Evolutionary conservation across 2,888 invertebrate species (phyloP), one percentile per base, ranked within the genome.

Genomic region (Psylliodes chrysocephalus): DNA sequence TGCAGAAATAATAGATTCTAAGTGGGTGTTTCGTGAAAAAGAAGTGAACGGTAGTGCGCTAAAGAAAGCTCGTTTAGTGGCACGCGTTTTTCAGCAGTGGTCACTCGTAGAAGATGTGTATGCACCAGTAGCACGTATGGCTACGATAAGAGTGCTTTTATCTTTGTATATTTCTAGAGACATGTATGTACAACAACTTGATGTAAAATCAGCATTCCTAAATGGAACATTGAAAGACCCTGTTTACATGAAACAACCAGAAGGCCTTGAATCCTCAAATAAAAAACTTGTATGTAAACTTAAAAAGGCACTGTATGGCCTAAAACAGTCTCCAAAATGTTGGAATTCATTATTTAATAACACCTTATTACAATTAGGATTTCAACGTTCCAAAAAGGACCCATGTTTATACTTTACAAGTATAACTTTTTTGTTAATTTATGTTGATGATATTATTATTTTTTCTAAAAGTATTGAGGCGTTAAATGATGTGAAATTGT

Each of bases 121-220:
- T 65, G 60, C 70, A 22, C 70, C 71, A 14, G 71, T 72, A 22
- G 69, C 69, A n/a, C 46, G 68, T 64, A 73, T 71, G 69, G 47
- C 44, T 7, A 71, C 69, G 12, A 62, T 73, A 14, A 60, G 70
- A 61, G 18, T 69, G 12, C 30, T 72, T 40, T 57, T 70, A 15
- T 64, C 57, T 6, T 47, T 71, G 28, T 63, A 61, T 57, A 25
- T 71, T 25, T 38, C 68, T 54, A 40, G 55, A 17, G 62, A 71
- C 42, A 30, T 69, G 17, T n/a, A 35, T 53, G 47, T 65, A 17
- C 7, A 51, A 38, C 63, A 63, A 42, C 8, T 68, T 14, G 67
- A 69, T 64, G 62, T 66, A 15, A 62, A 56, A 15, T 66, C 68
- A 22, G 68, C 69, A 46, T 68, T 72, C 53, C 51, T 69, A 10